A percentile compares a stretch with the other conserved stretches of the same genome.
Evolutionary conservation across 1,140 invertebrate genomes (phyloP).

Genomic region (Calosoma granatense): DNA sequence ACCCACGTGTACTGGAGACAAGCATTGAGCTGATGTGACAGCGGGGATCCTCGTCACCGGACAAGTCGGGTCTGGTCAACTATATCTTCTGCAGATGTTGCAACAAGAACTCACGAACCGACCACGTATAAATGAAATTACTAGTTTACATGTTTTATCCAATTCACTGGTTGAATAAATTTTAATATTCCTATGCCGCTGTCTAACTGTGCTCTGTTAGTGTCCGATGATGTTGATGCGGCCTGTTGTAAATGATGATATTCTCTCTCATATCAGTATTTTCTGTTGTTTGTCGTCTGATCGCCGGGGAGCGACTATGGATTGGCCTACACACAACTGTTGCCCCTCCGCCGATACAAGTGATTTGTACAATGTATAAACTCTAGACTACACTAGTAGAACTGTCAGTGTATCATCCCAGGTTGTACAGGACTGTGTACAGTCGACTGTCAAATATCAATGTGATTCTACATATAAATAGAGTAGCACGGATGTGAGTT

Average conservation of each 20-base stretch:
- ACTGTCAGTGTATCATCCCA: background rate
- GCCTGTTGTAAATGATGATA: no score
- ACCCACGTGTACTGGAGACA: background rate
- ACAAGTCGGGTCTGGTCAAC: background rate
- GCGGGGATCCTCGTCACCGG: background rate
- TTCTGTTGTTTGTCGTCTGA: background rate
- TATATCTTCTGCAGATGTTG: conserved; percentile 2
- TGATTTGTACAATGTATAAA: no score
- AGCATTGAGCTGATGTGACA: conserved; percentile 2
- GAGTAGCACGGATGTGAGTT: background rate
- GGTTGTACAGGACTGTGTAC: background rate
- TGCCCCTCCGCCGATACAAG: background rate
- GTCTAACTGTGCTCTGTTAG: background rate
- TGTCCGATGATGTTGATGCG: no score
- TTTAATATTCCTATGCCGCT: background rate
- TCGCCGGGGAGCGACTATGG: background rate
- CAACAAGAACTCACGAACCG: background rate
- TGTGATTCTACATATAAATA: background rate
- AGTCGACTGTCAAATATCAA: background rate
- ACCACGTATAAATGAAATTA: conserved; percentile 1
- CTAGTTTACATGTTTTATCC: background rate
- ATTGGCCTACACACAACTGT: background rate
- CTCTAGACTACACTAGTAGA: no score
- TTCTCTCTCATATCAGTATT: background rate
- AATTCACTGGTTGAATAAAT: conserved; percentile 5